These are phyloP conservation scores for Drosophila greeni DNA, from an alignment of 2,888 invertebrate species.

Conservation along the genomic window DNA sequence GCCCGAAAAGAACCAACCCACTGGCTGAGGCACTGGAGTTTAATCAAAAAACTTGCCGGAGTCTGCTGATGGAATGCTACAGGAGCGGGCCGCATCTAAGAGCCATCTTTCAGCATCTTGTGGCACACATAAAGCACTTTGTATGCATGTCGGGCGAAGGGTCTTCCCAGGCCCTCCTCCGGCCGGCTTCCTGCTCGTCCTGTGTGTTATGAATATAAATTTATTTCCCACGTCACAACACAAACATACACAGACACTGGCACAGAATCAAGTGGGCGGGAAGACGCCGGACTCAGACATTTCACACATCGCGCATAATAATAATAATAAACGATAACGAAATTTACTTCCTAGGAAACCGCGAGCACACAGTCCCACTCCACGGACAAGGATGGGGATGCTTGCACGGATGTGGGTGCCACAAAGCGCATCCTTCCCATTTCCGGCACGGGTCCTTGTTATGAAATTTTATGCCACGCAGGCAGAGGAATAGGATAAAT, in stretches of 20 bases:
- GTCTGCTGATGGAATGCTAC: conserved; percentile 60
- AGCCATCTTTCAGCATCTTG: conserved; percentile 50
- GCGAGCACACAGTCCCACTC: conserved; percentile 35
- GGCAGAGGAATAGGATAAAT: conserved; percentile 45
- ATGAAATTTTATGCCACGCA: conserved; percentile 62
- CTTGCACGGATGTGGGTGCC: conserved; percentile 25
- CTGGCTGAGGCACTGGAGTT: conserved; percentile 42
- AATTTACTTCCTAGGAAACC: conserved; percentile 67
- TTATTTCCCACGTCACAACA: conserved; percentile 71
- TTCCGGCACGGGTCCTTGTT: conserved; percentile 54
- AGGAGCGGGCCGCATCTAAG: conserved; percentile 34
- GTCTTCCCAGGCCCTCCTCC: conserved; percentile 23
- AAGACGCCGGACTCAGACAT: conserved; percentile 55
- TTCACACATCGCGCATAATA: conserved; percentile 73
- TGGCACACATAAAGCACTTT: conserved; percentile 69
- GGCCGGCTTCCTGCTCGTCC: conserved; percentile 31
- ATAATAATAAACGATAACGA: conserved; percentile 74
- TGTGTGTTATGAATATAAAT: conserved; percentile 74
- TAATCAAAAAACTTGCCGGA: conserved; percentile 69
- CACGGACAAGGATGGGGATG: conserved; percentile 13
- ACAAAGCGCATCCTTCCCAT: conserved; percentile 67
- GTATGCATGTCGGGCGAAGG: conserved; percentile 63
- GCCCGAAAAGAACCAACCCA: conserved; percentile 39
- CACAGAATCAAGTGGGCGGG: conserved; percentile 39
- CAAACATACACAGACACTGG: conserved; percentile 22